Evolutionary conservation across 2,888 invertebrate species (phyloP).

Genomic region (Drosophila hamatofila): DNA sequence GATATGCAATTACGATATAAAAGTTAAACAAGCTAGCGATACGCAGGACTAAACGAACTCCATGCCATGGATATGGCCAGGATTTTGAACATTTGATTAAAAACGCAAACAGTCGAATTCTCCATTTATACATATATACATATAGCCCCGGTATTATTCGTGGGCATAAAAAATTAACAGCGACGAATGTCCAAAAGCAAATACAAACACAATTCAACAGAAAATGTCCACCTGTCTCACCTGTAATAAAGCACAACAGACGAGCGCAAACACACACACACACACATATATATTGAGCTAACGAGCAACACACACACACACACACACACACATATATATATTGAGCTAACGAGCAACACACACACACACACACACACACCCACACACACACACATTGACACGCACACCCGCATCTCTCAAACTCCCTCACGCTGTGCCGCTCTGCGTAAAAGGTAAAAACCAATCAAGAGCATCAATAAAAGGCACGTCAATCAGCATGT

Average conservation of each 20-base stretch:
- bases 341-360: slow-evolving; percentile 77
- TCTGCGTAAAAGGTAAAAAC: slow-evolving; percentile 82
- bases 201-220: slow-evolving; percentile 73
- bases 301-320: slow-evolving; percentile 61
- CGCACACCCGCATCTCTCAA: slow-evolving; percentile 51
- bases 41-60: slow-evolving; percentile 20
- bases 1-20: slow-evolving; percentile 83
- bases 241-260: slow-evolving; percentile 72
- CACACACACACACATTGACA: background rate
- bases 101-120: slow-evolving; percentile 78
- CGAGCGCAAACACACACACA: slow-evolving; percentile 32
- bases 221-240: slow-evolving; percentile 33
- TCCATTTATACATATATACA: background rate
- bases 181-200: slow-evolving; percentile 61
- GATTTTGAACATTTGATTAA: slow-evolving; percentile 78
- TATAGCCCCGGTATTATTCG: slow-evolving; percentile 37
- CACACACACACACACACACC: slow-evolving; percentile 6
- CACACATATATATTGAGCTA: slow-evolving; percentile 78
- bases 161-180: slow-evolving; percentile 76
- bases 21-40: slow-evolving; percentile 75
- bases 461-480: slow-evolving; percentile 85
- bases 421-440: background rate
- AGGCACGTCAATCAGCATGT: slow-evolving; percentile 84
- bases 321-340: slow-evolving; percentile 63
- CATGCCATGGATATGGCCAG: slow-evolving; percentile 20